Conservation (phyloP, 2,888 invertebrate genomes). For the Erebia epiphron region DNA sequence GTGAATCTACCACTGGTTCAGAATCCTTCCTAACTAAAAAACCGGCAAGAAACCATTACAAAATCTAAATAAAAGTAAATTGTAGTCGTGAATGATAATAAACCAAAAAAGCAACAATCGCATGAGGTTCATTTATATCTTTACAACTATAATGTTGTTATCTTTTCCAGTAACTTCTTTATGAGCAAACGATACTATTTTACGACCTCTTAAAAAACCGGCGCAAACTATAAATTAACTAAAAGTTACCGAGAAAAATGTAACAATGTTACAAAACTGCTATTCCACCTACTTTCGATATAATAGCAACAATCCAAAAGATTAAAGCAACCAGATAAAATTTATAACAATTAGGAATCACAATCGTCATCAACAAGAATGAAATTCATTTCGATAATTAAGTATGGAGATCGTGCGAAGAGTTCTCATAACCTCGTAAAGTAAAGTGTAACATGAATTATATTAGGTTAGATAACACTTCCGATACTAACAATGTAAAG, state of each 20-base stretch:
- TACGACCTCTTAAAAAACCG: slow-evolving; percentile 8
- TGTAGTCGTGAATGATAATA: not conserved
- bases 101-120: not conserved
- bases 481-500: slow-evolving; percentile 23
- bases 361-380: slow-evolving; percentile 20
- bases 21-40: too few relatives aligned
- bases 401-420: slow-evolving; percentile 32
- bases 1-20: too few relatives aligned
- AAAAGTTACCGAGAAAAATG: slow-evolving; percentile 11
- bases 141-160: not conserved
- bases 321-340: slow-evolving; percentile 18
- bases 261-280: slow-evolving; percentile 21
- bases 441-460: slow-evolving; percentile 21
- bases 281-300: slow-evolving; percentile 20
- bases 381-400: slow-evolving; percentile 26
- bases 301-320: slow-evolving; percentile 15
- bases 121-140: not conserved
- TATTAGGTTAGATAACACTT: slow-evolving; percentile 29
- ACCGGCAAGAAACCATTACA: not conserved
- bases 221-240: slow-evolving; percentile 18
- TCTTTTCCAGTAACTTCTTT: slow-evolving; percentile 8
- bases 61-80: not conserved
- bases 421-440: slow-evolving; percentile 29
- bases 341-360: slow-evolving; percentile 9
- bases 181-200: slow-evolving; percentile 10